These are phyloP conservation scores for Octopus sinensis DNA, from an alignment of 1,140 invertebrate species.

Conservation along the genomic window DNA sequence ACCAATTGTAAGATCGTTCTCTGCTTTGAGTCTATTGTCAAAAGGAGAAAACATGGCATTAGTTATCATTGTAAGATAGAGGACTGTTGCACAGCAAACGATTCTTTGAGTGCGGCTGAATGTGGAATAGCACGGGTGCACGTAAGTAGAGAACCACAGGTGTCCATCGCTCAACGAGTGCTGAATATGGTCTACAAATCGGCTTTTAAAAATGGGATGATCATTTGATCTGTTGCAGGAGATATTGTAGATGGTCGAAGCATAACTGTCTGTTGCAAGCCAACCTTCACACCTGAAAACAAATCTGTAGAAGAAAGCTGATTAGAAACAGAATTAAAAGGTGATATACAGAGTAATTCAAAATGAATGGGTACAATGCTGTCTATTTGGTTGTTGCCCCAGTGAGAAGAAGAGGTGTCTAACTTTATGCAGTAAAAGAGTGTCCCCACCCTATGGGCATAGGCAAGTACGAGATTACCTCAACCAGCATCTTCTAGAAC, in stretches of 20 bases:
- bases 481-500: too few relatives aligned
- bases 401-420: too few relatives aligned
- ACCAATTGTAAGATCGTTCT: constrained; percentile 21
- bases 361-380: too few relatives aligned
- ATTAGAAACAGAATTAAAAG: not conserved
- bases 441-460: too few relatives aligned
- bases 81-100: constrained; percentile 47
- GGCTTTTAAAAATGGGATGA: not conserved
- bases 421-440: too few relatives aligned
- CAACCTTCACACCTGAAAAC: not conserved
- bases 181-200: not conserved
- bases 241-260: not conserved
- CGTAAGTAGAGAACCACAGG: constrained; percentile 52
- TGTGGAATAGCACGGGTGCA: constrained; percentile 45
- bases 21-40: constrained; percentile 12
- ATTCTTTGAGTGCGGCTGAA: constrained; percentile 56
- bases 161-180: constrained; percentile 33
- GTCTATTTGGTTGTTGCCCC: too few relatives aligned
- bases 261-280: not conserved
- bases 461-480: too few relatives aligned
- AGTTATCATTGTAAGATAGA: constrained; percentile 55
- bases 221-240: not conserved
- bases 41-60: constrained; percentile 56
- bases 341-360: not conserved
- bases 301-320: not conserved